These are phyloP conservation scores for Podocnemis expansa DNA, from an alignment of 2,113 vertebrate species.

Conservation along the genomic window DNA sequence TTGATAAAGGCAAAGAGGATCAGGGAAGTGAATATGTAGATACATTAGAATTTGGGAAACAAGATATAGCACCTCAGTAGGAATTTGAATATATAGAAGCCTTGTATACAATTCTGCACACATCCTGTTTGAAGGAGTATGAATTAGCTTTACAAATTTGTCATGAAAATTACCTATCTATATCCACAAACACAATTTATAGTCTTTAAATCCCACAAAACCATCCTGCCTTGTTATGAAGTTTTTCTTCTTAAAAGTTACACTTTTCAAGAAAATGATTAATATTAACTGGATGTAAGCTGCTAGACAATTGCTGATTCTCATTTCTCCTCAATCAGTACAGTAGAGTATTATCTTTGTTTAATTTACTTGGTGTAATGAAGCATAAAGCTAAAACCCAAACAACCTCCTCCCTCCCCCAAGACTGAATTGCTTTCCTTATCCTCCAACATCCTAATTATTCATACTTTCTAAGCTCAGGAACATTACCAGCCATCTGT, in stretches of 20 bases:
- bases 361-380: slow-evolving; percentile 9
- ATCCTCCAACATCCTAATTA: background rate
- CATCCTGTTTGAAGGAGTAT: background rate
- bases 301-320: background rate
- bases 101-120: background rate
- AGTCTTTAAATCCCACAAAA: background rate
- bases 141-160: background rate
- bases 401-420: background rate
- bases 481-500: background rate
- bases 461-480: background rate
- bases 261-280: background rate
- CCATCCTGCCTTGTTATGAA: rapidly evolving
- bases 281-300: background rate
- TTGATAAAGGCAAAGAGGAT: background rate
- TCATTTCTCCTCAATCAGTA: background rate
- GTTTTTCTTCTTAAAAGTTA: background rate
- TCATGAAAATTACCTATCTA: background rate
- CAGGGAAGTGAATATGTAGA: background rate
- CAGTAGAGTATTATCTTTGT: background rate
- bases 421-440: background rate
- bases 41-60: background rate
- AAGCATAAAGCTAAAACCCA: slow-evolving; percentile 9
- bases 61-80: background rate
- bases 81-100: background rate
- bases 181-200: background rate